Evolutionary conservation across 2,888 invertebrate genomes (phyloP).

Genomic region (Boloria selene): DNA sequence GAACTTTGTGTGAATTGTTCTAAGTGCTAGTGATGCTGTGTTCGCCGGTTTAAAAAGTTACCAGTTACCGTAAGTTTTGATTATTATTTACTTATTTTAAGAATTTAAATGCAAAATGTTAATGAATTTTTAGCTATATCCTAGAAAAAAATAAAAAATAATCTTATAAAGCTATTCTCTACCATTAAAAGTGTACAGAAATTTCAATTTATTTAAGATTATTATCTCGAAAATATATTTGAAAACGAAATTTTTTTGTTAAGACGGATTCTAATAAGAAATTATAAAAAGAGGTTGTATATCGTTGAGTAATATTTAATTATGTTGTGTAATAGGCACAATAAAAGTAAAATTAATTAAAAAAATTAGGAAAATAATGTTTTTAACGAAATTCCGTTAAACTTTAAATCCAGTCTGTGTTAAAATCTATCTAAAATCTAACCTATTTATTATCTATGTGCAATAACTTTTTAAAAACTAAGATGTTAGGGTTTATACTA

Average conservation of each 20-base stretch:
- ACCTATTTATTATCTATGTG: background rate
- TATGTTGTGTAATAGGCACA: no score
- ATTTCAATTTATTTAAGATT: no score
- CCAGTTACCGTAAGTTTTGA: conserved; percentile 63
- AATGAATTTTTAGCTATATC: no score
- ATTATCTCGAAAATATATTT: background rate
- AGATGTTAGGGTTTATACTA: no score
- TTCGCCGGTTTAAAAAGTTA: conserved; percentile 53
- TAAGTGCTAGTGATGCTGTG: conserved; percentile 76
- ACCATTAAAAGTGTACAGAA: no score
- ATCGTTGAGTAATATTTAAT: no score
- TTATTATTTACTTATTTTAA: background rate
- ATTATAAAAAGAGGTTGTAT: background rate
- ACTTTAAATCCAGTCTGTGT: background rate
- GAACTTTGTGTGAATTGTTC: conserved; percentile 57
- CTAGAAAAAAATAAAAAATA: background rate
- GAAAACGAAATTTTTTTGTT: background rate
- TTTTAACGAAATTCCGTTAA: no score
- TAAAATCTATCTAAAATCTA: background rate
- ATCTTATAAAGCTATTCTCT: no score
- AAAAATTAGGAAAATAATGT: no score
- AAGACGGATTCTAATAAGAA: conserved; percentile 13
- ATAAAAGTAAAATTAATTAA: background rate
- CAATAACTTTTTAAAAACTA: no score
- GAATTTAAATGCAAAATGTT: background rate